A percentile compares a stretch with the other conserved stretches of the same genome.
Evolutionary conservation across 2,888 invertebrate genomes (phyloP).

Genomic region (Apodemia hepburni): DNA sequence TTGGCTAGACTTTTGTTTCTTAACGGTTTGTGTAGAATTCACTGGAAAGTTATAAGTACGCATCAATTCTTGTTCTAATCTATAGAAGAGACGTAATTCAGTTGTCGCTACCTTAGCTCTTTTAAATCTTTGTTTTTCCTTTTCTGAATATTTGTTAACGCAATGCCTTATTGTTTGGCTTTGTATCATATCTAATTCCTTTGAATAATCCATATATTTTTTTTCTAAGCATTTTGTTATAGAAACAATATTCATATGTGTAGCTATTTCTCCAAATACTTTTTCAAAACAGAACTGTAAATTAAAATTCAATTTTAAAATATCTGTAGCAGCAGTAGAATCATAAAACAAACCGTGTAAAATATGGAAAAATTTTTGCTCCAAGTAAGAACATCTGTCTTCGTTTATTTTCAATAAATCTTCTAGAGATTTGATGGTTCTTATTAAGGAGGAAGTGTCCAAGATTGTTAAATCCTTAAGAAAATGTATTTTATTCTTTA

Average conservation of each 20-base stretch:
- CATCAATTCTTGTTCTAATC: slow-evolving; percentile 63
- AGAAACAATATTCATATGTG: slow-evolving; percentile 71
- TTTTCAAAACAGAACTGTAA: slow-evolving; percentile 83
- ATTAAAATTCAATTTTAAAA: slow-evolving; percentile 78
- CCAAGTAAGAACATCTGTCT: slow-evolving; percentile 67
- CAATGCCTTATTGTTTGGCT: slow-evolving; percentile 71
- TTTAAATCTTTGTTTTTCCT: slow-evolving; percentile 69
- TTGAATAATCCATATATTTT: slow-evolving; percentile 70
- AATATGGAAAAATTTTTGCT: slow-evolving; percentile 75
- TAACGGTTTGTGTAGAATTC: slow-evolving; percentile 24
- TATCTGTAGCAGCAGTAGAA: slow-evolving; percentile 74
- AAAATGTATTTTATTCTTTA: slow-evolving; percentile 59
- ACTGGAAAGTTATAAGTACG: slow-evolving; percentile 53
- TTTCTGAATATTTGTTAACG: slow-evolving; percentile 70
- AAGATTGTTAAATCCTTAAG: slow-evolving; percentile 26
- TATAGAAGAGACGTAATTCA: slow-evolving; percentile 75
- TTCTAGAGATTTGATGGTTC: slow-evolving; percentile 49
- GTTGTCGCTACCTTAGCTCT: slow-evolving; percentile 77
- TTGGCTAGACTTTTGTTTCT: not conserved
- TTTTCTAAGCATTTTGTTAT: slow-evolving; percentile 82
- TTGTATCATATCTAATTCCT: slow-evolving; percentile 78
- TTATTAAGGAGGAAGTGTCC: slow-evolving; percentile 45
- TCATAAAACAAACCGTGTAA: slow-evolving; percentile 79
- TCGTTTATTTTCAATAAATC: slow-evolving; percentile 61
- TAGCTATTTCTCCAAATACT: slow-evolving; percentile 78